Percentiles rank a stretch among this genome's conserved stretches.
These are phyloP conservation scores for Pampus argenteus DNA, from an alignment of 2,797 vertebrate species.

Conservation along the genomic window DNA sequence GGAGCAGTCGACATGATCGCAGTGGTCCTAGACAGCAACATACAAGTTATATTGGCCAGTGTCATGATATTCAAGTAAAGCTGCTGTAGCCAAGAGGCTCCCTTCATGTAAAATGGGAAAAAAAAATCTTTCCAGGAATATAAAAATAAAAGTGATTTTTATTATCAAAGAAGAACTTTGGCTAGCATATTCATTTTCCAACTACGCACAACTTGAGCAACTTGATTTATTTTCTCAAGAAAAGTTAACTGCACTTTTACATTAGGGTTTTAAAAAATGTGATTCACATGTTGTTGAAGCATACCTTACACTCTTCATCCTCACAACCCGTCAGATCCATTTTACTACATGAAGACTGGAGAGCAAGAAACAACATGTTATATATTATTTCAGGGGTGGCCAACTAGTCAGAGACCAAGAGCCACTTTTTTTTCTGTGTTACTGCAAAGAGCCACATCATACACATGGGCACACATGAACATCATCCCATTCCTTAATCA, in stretches of 20 bases:
- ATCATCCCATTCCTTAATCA: too few species aligned
- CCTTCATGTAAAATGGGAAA: background rate
- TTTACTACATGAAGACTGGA: constrained; percentile 91
- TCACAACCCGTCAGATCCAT: constrained; percentile 90
- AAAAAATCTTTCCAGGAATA: background rate
- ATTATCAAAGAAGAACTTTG: background rate
- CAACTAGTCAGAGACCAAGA: too few species aligned
- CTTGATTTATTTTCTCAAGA: background rate
- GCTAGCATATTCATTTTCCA: background rate
- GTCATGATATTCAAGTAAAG: background rate
- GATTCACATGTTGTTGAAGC: constrained; percentile 1
- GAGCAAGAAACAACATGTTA: constrained; percentile 29
- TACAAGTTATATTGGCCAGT: background rate
- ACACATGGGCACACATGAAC: too few species aligned
- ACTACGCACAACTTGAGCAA: background rate
- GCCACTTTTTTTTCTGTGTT: too few species aligned
- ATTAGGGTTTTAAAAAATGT: background rate
- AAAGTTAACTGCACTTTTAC: background rate
- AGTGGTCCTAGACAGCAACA: constrained; percentile 83
- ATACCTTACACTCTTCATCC: constrained; percentile 89
- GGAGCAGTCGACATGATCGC: constrained; percentile 87
- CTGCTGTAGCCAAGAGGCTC: background rate
- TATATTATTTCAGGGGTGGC: background rate
- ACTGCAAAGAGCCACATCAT: too few species aligned
- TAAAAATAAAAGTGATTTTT: background rate